phyloP scores from a whole-genome alignment of 2,113 vertebrate genomes.

The Xyrauchen texanus region DNA sequence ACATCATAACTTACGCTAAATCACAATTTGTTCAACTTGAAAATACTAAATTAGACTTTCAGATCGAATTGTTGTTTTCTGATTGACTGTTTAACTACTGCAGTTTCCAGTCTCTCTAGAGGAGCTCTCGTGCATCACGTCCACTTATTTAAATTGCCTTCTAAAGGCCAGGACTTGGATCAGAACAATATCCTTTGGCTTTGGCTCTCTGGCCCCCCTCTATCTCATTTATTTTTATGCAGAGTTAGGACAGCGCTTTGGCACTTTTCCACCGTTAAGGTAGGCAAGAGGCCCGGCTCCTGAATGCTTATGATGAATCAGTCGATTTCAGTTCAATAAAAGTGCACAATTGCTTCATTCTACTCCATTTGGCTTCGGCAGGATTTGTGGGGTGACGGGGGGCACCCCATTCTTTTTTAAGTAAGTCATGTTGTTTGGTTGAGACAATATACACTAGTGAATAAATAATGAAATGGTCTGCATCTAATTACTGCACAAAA shows the following conservation, averaged over 20 bases:
- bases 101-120: conserved; percentile 63
- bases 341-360: conserved; percentile 57
- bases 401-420: conserved; percentile 18
- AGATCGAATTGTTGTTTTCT: conserved; percentile 18
- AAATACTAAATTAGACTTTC: conserved; percentile 7
- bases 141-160: conserved; percentile 75
- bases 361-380: conserved; percentile 49
- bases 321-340: conserved; percentile 71
- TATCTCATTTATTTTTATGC: conserved; percentile 78
- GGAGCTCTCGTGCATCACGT: conserved; percentile 70
- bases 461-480: conserved; percentile 59
- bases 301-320: conserved; percentile 69
- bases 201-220: conserved; percentile 64
- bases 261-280: conserved; percentile 61
- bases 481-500: conserved; percentile 59
- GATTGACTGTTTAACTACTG: conserved; percentile 56
- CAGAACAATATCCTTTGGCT: conserved; percentile 74
- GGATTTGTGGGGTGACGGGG: background rate
- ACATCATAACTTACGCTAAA: background rate
- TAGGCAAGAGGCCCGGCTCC: conserved; percentile 57
- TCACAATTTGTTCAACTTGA: background rate
- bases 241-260: conserved; percentile 62
- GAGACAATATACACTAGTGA: conserved; percentile 53
- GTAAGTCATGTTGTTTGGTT: conserved; percentile 58
- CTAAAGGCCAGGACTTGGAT: conserved; percentile 68